phyloP scores from a whole-genome alignment of 2,797 vertebrate genomes.

The Emydoidea blandingii region DNA sequence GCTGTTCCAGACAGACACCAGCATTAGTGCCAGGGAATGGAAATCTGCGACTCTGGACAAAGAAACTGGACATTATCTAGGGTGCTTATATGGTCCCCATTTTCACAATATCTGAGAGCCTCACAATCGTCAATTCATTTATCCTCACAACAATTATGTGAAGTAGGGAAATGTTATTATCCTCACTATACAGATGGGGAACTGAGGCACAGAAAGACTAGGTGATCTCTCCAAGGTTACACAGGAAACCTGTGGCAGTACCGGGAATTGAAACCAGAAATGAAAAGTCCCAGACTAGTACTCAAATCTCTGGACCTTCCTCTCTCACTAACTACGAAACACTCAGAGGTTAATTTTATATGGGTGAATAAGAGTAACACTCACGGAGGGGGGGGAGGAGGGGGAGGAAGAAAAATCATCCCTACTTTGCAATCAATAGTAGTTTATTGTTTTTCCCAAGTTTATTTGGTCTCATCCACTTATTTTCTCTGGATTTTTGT shows the following conservation, averaged over 20 bases:
- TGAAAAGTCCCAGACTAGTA: background rate
- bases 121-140: background rate
- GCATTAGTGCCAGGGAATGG: background rate
- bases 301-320: background rate
- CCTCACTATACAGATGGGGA: background rate
- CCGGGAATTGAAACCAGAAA: background rate
- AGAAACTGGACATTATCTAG: fast-evolving
- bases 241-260: background rate
- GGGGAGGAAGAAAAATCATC: background rate
- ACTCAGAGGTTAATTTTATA: background rate
- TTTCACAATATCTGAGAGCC: background rate
- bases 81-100: background rate
- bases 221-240: background rate
- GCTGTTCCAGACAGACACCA: background rate
- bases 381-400: background rate
- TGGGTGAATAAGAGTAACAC: background rate
- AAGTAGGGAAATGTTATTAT: background rate
- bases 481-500: background rate
- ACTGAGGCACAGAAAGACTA: background rate
- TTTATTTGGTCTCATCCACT: background rate
- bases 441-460: background rate
- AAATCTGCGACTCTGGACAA: background rate
- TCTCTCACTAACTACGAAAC: background rate
- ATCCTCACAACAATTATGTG: background rate
- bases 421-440: background rate